Evolutionary conservation across 1,140 invertebrate genomes (phyloP).

Genomic region (Spodoptera litura): DNA sequence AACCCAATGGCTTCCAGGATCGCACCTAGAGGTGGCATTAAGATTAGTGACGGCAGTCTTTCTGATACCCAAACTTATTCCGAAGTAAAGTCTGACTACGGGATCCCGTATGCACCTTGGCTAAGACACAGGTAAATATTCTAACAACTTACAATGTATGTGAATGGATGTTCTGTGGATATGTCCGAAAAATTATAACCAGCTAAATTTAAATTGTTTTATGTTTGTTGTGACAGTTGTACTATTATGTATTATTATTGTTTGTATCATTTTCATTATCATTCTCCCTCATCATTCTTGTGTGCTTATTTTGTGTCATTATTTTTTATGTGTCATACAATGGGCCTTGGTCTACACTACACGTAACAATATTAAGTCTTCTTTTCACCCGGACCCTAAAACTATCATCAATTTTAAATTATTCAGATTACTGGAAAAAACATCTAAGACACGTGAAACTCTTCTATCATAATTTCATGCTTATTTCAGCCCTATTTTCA

Average conservation of each 20-base stretch:
- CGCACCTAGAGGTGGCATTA: conserved; percentile 86
- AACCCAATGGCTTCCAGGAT: conserved; percentile 73
- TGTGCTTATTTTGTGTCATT: conserved; percentile 39
- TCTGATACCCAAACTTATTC: conserved; percentile 91
- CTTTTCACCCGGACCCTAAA: not conserved
- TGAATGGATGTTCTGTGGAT: conserved; percentile 46
- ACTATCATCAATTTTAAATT: not conserved
- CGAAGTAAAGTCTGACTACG: conserved; percentile 89
- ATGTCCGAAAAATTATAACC: conserved; percentile 27
- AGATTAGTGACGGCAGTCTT: conserved; percentile 91
- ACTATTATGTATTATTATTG: conserved; percentile 6
- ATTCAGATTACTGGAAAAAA: not conserved
- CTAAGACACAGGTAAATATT: conserved; percentile 88
- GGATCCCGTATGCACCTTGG: conserved; percentile 90
- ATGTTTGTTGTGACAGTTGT: conserved; percentile 30
- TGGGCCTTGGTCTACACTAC: not conserved
- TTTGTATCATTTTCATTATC: not conserved
- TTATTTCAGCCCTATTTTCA: conserved; percentile 66
- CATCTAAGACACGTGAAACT: conserved; percentile 37
- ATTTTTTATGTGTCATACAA: conserved; percentile 17
- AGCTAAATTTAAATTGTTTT: conserved; percentile 24
- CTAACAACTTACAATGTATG: conserved; percentile 45
- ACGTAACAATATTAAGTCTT: not conserved
- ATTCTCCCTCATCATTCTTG: conserved; percentile 35
- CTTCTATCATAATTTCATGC: conserved; percentile 57